Evolutionary conservation across 2,888 invertebrate species (phyloP).

Genomic region (Acheta domesticus): DNA sequence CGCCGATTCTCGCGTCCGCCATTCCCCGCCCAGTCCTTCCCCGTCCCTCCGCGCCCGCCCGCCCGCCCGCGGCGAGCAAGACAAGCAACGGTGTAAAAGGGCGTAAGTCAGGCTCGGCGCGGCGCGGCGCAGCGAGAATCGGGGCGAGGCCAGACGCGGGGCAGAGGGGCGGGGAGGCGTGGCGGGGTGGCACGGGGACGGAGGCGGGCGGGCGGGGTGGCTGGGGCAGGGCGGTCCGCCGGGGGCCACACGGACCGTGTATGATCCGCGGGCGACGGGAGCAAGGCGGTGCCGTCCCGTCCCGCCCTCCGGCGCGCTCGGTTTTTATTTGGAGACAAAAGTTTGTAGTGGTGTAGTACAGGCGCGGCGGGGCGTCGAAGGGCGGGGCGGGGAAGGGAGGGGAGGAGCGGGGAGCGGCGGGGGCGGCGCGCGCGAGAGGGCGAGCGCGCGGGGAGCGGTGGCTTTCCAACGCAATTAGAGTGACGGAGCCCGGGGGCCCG

Average conservation of each 20-base stretch:
- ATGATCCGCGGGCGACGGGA: conserved; percentile 4
- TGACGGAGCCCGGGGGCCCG: conserved; percentile 27
- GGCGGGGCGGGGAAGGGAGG: background rate
- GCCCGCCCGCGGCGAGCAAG: background rate
- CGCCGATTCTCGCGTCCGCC: no score
- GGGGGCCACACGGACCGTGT: background rate
- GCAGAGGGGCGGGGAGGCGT: background rate
- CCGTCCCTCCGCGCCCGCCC: background rate
- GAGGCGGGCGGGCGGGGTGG: background rate
- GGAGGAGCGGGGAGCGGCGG: conserved; percentile 23
- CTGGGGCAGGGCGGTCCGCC: background rate
- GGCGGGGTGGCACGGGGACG: background rate
- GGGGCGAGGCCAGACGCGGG: background rate
- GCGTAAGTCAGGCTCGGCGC: background rate
- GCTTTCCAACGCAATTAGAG: conserved; percentile 50
- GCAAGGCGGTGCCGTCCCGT: background rate
- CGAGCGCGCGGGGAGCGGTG: conserved; percentile 27
- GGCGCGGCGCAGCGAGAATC: background rate
- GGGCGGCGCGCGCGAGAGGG: conserved; percentile 24
- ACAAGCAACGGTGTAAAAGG: background rate
- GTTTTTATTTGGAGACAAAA: conserved; percentile 34
- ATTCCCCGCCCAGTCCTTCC: background rate
- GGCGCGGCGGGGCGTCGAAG: conserved; percentile 19
- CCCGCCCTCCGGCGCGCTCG: conserved; percentile 25
- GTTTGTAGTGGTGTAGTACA: conserved; percentile 28